phyloP scores from a whole-genome alignment of 2,797 vertebrate species.

The Phalloptychus januarius region DNA sequence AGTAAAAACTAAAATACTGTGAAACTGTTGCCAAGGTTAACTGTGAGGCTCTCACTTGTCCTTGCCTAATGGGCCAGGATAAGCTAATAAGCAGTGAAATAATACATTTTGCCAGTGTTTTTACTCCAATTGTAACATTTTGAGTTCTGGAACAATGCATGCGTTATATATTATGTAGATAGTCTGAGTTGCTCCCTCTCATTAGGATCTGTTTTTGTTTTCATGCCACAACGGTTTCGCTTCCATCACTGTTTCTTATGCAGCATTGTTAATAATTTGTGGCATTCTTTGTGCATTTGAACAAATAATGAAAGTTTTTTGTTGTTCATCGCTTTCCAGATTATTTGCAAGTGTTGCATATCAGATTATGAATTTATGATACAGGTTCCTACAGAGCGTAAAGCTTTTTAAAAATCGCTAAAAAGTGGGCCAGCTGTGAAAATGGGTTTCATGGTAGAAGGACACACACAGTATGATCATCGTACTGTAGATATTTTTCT shows the following conservation, averaged over 20 bases:
- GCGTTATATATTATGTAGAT: not conserved
- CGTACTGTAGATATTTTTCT: slow-evolving; percentile 7
- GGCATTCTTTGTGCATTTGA: slow-evolving; percentile 4
- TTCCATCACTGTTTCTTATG: not conserved
- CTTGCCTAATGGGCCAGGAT: not conserved
- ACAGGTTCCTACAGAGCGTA: slow-evolving; percentile 11
- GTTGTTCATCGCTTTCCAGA: not conserved
- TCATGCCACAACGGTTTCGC: not conserved
- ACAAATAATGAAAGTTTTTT: slow-evolving; percentile 11
- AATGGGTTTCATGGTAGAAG: slow-evolving; percentile 35
- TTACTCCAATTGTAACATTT: not conserved
- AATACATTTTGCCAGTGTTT: not conserved
- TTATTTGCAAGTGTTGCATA: slow-evolving; percentile 11
- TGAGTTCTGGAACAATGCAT: not conserved
- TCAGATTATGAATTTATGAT: slow-evolving; percentile 39
- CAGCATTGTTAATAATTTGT: slow-evolving; percentile 5
- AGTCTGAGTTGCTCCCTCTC: not conserved
- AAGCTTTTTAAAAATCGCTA: slow-evolving; percentile 33
- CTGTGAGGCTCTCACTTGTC: not conserved
- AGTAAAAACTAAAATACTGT: not conserved
- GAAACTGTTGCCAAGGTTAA: not conserved
- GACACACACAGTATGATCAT: slow-evolving; percentile 22
- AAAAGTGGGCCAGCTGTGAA: slow-evolving; percentile 53
- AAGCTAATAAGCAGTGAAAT: not conserved
- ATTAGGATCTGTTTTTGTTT: slow-evolving; percentile 4